phyloP scores from a whole-genome alignment of 2,888 invertebrate species.

The Hyposoter dolosus region DNA sequence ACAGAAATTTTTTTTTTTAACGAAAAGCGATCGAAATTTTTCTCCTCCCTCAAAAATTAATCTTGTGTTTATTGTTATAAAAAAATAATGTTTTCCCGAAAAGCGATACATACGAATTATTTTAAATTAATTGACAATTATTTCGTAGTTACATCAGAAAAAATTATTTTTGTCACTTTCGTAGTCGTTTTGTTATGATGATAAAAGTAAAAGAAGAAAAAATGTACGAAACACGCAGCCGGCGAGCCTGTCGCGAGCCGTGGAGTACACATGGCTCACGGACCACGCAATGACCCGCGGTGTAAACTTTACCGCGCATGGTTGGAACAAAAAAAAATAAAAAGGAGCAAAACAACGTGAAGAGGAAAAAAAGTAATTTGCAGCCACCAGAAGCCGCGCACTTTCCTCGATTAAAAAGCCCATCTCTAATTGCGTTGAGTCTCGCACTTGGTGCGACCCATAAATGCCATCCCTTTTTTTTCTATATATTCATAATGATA shows the following conservation, averaged over 20 bases:
- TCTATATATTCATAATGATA: slow-evolving; percentile 20
- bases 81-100: too few relatives aligned
- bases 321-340: slow-evolving; percentile 6
- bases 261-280: slow-evolving; percentile 27
- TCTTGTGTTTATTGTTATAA: too few relatives aligned
- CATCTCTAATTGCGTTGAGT: slow-evolving; percentile 62
- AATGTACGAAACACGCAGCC: slow-evolving; percentile 28
- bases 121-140: too few relatives aligned
- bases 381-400: slow-evolving; percentile 41
- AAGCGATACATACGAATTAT: too few relatives aligned
- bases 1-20: background rate
- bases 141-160: background rate
- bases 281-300: slow-evolving; percentile 9
- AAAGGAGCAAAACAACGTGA: background rate
- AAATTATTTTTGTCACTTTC: background rate
- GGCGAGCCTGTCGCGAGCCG: background rate
- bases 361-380: slow-evolving; percentile 17
- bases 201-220: slow-evolving; percentile 1
- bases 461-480: slow-evolving; percentile 12
- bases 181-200: background rate
- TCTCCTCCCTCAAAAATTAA: too few relatives aligned
- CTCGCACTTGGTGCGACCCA: slow-evolving; percentile 20
- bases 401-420: slow-evolving; percentile 62
- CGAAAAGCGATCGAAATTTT: too few relatives aligned
- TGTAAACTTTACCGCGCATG: slow-evolving; percentile 16